Base-by-base conservation (phyloP, 2,797 vertebrate genomes). In the Chrosomus eos region DNA sequence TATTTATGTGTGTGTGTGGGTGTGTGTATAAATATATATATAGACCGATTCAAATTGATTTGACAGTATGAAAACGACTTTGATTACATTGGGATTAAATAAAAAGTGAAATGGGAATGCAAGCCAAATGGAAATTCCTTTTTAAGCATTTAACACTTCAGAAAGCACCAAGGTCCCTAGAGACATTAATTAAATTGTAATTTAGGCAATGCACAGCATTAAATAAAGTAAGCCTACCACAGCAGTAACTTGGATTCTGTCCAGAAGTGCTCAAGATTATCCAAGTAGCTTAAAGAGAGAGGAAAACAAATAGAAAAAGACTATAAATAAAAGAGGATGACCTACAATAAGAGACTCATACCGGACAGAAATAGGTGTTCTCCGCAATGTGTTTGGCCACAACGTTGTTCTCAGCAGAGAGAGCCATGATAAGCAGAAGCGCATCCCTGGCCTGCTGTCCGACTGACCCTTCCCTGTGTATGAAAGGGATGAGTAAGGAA, bases 331-430 rank as follows among this genome's bases (percentile, higher is more conserved):
- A 45, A 7, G 7, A 53, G 40, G 23, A 28, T 26, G 21, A 26
- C 43, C 9, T 60, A 73, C 21, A 26, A 38, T 10, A 55, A 36
- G 5, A 80, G 31, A 26, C 7, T 19, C 79, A 45, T 88, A 99
- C 98, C 89, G 98, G 98, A 91, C 98, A 99, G 93, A 99, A 99
- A 91, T 96, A 99, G 81, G 98, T 99, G 89, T 97, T 98, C 90
- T 98, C 96, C 51, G 96, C 96, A 0, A 99, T 95, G 93, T 99
- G 97, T 72, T 92, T 94, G 89, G 98, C 98, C 91, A 99, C 97
- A 66, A 97, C 91, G 1, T 86, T 94, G 89, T 97, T 99, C 94
- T 99, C 97, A 0, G 97, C 96, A 4, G 98, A 99, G 60, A 99
- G 91, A 2, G 98, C 96, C 98, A 99, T 99, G 85, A 99, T 97